phyloP scores from a whole-genome alignment of 2,888 invertebrate species.

The Thelaira solivaga region DNA sequence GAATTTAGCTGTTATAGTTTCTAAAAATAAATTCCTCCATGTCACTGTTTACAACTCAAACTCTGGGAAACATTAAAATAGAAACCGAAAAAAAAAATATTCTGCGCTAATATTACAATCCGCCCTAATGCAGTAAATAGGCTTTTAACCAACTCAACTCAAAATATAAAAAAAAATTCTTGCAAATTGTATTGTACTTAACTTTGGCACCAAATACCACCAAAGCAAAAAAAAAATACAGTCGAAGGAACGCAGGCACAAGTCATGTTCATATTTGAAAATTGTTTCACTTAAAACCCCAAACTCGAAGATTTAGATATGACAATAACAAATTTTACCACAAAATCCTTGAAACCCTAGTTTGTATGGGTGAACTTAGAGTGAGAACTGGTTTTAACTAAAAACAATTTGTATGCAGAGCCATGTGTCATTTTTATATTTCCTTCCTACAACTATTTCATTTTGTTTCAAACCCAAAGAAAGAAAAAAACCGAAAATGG shows the following conservation, averaged over 20 bases:
- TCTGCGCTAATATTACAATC: conserved; percentile 51
- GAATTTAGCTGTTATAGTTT: too few relatives aligned
- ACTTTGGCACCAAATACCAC: conserved; percentile 45
- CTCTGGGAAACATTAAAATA: background rate
- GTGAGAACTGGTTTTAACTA: conserved; percentile 11
- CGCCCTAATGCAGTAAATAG: conserved; percentile 62
- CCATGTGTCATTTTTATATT: conserved; percentile 65
- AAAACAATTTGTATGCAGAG: conserved; percentile 63
- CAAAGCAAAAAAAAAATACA: background rate
- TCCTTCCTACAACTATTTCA: conserved; percentile 62
- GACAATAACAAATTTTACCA: conserved; percentile 47
- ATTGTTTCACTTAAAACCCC: conserved; percentile 55
- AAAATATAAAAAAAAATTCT: conserved; percentile 47
- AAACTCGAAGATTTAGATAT: conserved; percentile 9
- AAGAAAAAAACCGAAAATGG: conserved; percentile 46
- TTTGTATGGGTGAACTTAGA: background rate
- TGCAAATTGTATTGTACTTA: conserved; percentile 51
- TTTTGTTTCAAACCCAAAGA: conserved; percentile 29
- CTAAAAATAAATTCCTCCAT: background rate
- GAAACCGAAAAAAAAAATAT: background rate
- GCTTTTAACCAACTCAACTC: conserved; percentile 53
- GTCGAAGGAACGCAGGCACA: conserved; percentile 14
- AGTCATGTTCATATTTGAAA: conserved; percentile 55
- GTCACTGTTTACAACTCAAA: conserved; percentile 14
- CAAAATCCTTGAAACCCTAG: conserved; percentile 4